phyloP scores from a whole-genome alignment of 2,113 vertebrate genomes.

The Hepsetus odoe region DNA sequence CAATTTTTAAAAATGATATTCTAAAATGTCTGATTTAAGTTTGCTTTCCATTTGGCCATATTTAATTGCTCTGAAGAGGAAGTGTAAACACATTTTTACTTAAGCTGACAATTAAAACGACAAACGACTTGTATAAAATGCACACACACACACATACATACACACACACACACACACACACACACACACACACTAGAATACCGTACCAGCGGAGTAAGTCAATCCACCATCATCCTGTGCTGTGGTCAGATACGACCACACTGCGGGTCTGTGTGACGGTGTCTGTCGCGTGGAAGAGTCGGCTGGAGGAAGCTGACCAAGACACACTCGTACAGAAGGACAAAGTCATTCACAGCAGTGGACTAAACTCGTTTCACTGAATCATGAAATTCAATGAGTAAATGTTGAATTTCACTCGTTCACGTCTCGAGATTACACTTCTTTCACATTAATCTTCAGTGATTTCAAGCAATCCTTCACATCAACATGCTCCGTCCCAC shows the following conservation, averaged over 20 bases:
- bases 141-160: not conserved
- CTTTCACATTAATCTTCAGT: not conserved
- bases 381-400: too few species aligned
- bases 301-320: not conserved
- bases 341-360: not conserved
- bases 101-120: too few species aligned
- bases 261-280: not conserved
- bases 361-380: not conserved
- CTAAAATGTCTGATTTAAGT: too few species aligned
- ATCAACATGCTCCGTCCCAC: not conserved
- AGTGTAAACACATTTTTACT: too few species aligned
- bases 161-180: not conserved
- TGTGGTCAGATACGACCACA: not conserved
- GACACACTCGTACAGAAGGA: not conserved
- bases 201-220: not conserved
- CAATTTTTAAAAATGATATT: too few species aligned
- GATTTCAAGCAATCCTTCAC: not conserved
- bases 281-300: not conserved
- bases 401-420: not conserved
- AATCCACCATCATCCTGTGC: not conserved
- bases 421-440: not conserved
- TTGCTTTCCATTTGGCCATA: too few species aligned
- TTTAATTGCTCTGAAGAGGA: too few species aligned
- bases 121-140: too few species aligned
- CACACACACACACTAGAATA: not conserved